Evolutionary conservation across 1,140 invertebrate species (phyloP), one percentile per base, ranked within the genome.

Genomic region (Sitophilus oryzae): DNA sequence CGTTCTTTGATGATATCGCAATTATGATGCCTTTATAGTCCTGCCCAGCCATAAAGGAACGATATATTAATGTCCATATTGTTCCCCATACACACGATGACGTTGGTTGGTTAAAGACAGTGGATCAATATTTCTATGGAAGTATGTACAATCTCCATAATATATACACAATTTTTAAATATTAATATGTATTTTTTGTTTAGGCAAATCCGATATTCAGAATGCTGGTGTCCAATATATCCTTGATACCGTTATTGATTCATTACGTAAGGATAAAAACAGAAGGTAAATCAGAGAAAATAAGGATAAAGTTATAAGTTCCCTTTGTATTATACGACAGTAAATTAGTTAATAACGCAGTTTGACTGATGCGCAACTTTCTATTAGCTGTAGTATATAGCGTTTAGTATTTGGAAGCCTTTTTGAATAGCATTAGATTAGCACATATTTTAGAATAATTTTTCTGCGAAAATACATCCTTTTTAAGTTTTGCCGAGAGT

Each of bases 211-310:
- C 10, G 68, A 66, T 1, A 87, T 86, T 8, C 88, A 91, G 66
- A 79, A 80, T 25, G 89, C 87, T 11, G 89, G 88, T 1, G 91
- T 95, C 0, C 86, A 91, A 67, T 94, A 93, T 64, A 96, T 96
- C 56, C 66, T 97, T 9, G 91, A 96, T 70, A 89, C 90, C 0
- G 92, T 95, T 0, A 74, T 96, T 3, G 76, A 82, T 16, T 84
- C 89, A 50, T 74, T 98, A 0, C 65, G 81, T 52, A 81, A 84
- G 55, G 82, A 96, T 73, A 79, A 86, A 0, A 72, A 74, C 1
- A 77, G 84, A 71, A 82, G 79, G 82, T 82, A 68, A 70, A 30
- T 30, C 11, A 30, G n/a, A n/a, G n/a, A n/a, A n/a, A n/a, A n/a
- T n/a, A n/a, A n/a, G n/a, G n/a, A n/a, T n/a, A n/a, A n/a, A n/a